A percentile compares a stretch with the other conserved stretches of the same genome.
Evolutionary conservation across 2,113 vertebrate species (phyloP).

Genomic region (Cyprinodon tularosa): DNA sequence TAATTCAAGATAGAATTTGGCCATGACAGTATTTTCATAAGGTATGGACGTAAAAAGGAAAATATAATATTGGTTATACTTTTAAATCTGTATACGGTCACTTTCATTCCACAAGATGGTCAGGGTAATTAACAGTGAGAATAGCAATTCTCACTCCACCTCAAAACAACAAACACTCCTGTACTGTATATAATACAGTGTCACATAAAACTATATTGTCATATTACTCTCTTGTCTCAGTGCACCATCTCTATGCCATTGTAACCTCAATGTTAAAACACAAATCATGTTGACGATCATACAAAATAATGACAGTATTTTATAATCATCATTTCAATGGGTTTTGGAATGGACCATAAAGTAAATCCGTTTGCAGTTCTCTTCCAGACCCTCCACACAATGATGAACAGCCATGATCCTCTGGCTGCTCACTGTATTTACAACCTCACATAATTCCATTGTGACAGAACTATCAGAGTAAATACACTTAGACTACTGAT

Average conservation of each 20-base stretch:
- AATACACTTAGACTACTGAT: slow-evolving; percentile 74
- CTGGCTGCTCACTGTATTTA: slow-evolving; percentile 90
- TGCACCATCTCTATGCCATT: slow-evolving; percentile 33
- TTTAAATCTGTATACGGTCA: background rate
- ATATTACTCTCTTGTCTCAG: slow-evolving; percentile 49
- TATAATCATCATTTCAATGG: slow-evolving; percentile 92
- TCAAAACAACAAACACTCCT: slow-evolving; percentile 27
- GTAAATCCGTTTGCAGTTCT: slow-evolving; percentile 85
- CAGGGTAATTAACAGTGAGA: too few relatives aligned
- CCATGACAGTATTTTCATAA: background rate
- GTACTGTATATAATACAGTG: slow-evolving; percentile 45
- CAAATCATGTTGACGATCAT: slow-evolving; percentile 86
- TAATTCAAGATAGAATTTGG: background rate
- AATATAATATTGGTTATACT: background rate
- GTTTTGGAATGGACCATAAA: slow-evolving; percentile 93
- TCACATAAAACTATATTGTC: slow-evolving; percentile 54
- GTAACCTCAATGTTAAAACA: slow-evolving; percentile 49
- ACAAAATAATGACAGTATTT: slow-evolving; percentile 93
- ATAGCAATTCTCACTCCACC: background rate
- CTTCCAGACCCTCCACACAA: slow-evolving; percentile 49
- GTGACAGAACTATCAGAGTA: slow-evolving; percentile 86
- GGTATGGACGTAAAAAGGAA: background rate
- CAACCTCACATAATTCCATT: slow-evolving; percentile 86
- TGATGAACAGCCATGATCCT: slow-evolving; percentile 83
- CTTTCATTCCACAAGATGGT: slow-evolving; percentile 4